Evolutionary conservation across 1,140 invertebrate species (phyloP).

Genomic region (Drosophila repletoides): DNA sequence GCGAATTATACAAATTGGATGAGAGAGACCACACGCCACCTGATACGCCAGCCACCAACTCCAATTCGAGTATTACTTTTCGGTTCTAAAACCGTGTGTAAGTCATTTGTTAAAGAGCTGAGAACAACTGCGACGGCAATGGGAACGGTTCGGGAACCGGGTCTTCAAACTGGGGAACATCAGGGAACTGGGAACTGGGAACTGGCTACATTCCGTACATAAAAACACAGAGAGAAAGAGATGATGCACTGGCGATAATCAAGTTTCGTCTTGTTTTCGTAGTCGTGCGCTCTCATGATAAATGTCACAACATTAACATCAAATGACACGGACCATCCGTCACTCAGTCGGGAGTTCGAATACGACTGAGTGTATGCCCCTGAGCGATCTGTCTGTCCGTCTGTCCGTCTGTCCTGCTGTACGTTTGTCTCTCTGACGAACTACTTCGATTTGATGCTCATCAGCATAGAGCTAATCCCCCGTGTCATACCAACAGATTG

Average conservation of each 20-base stretch:
- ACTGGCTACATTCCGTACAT: conserved; percentile 54
- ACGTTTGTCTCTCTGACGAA: conserved; percentile 36
- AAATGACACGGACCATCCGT: conserved; percentile 82
- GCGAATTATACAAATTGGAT: conserved; percentile 39
- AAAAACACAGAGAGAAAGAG: no score
- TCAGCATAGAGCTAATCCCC: conserved; percentile 54
- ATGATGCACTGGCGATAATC: conserved; percentile 79
- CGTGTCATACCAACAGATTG: conserved; percentile 46
- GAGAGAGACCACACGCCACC: conserved; percentile 46
- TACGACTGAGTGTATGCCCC: conserved; percentile 64
- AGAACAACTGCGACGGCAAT: conserved; percentile 5
- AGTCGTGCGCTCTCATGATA: conserved; percentile 79
- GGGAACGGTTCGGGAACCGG: neutral
- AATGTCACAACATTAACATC: conserved; percentile 83
- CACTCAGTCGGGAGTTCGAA: conserved; percentile 81
- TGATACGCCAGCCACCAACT: conserved; percentile 70
- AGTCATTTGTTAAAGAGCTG: conserved; percentile 70
- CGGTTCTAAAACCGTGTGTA: conserved; percentile 53
- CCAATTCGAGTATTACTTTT: conserved; percentile 40
- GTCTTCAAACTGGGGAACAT: neutral
- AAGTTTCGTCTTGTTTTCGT: conserved; percentile 79
- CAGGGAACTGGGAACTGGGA: neutral
- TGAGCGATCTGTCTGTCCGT: conserved; percentile 52
- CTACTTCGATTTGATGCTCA: conserved; percentile 67
- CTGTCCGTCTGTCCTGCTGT: conserved; percentile 10